phyloP scores from a whole-genome alignment of 2,888 invertebrate genomes.

The Ectemnius continuus region DNA sequence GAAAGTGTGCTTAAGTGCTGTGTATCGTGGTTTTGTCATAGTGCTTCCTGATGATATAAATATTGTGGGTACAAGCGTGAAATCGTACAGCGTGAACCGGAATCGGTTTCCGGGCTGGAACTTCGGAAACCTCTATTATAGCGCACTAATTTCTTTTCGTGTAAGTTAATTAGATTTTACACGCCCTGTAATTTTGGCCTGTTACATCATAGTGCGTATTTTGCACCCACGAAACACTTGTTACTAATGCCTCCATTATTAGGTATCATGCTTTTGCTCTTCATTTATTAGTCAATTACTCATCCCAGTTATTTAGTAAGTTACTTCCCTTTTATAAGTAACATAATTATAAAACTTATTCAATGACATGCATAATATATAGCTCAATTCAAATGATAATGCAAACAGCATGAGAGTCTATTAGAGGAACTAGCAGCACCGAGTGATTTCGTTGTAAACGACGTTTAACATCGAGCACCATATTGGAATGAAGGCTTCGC shows the following conservation, averaged over 20 bases:
- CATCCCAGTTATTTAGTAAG: neutral
- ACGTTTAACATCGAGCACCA: slow-evolving; percentile 31
- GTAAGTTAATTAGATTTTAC: slow-evolving; percentile 1
- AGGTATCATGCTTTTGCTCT: neutral
- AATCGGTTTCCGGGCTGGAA: neutral
- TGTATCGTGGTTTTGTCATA: too few relatives aligned
- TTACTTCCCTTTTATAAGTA: neutral
- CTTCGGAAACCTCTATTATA: neutral
- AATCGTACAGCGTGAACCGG: neutral
- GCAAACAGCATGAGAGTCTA: neutral
- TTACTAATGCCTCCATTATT: too few relatives aligned
- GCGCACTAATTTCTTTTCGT: neutral
- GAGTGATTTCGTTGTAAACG: slow-evolving; percentile 19
- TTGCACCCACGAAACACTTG: too few relatives aligned
- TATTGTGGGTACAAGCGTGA: neutral
- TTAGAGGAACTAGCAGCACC: slow-evolving; percentile 16
- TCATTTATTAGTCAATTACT: neutral
- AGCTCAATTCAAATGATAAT: neutral
- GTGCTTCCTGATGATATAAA: neutral
- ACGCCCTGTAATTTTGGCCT: neutral
- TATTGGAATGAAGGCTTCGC: slow-evolving; percentile 34
- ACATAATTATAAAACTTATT: neutral
- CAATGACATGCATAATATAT: neutral
- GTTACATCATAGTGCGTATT: too few relatives aligned
- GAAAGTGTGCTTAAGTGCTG: too few relatives aligned